Evolutionary conservation across 2,888 invertebrate genomes (phyloP), one percentile per base, ranked within the genome.

Genomic region (Eudiplozoon nipponicum): DNA sequence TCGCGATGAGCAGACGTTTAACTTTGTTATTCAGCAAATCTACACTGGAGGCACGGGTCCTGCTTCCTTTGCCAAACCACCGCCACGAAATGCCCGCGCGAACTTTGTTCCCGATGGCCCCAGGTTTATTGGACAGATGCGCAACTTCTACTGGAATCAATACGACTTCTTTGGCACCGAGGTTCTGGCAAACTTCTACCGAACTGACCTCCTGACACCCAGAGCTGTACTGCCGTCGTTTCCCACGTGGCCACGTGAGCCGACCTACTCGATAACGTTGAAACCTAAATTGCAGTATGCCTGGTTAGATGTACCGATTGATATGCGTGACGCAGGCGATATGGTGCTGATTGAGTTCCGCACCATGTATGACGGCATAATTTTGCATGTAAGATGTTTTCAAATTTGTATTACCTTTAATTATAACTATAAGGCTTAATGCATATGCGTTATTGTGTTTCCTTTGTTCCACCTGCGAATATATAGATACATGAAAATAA

Each of bases 121-220:
- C 5, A 29, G 41, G 18, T 40, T 42, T 28, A 5, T 17, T 5
- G 42, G 42, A 3, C 22, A 42, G 17, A 31, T 42, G 21, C 18
- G 38, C 20, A 42, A 42, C 34, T 42, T 42, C 34, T 42, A 42
- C 33, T 42, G 42, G 42, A 42, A 42, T 22, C 22, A 40, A 26
- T 41, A 42, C 20, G 42, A 42, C 20, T 42, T 41, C 19, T 22
- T 36, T 7, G 34, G 39, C n/a, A 39, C 17, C 4, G 3, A 18
- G 13, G 13, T 19, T 5, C 5, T 21, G 20, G 20, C 35, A 5
- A 18, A 22, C 20, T 17, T 28, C 4, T 39, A 39, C 34, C 18
- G 3, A 5, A 34, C 28, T 22, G 18, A 39, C 9, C 19, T 18
- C 7, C 17, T 28, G 20, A 13, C 19, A 5, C 21, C 21, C 5